Base-by-base conservation (phyloP, 2,113 vertebrate genomes). In the Labrus mixtus region DNA sequence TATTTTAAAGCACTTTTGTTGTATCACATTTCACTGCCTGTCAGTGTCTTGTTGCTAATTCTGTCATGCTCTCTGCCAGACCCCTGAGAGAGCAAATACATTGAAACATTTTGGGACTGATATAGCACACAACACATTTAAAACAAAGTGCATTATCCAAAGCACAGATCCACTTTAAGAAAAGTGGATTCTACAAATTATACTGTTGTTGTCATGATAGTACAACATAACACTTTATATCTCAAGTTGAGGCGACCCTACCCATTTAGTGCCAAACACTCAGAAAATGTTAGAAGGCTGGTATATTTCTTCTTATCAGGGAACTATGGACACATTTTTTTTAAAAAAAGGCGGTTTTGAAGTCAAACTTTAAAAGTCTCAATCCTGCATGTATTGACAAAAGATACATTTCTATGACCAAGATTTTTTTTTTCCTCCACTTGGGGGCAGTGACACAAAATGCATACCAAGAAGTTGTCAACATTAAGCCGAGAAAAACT, bases 11-110 rank as follows among this genome's bases (percentile, higher is more conserved):
- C 23, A 54, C 22, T 67, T 84, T 87, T 60, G n/a, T 68, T 74
- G 76, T 29, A 59, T 90, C 76, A 70, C 12, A 59, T 85, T 79
- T 83, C 1, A 43, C 50, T 65, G 51, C 62, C 62, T 33, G 46
- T 45, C 59, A 63, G 12, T 48, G 60, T 62, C 65, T 46, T 1
- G 1, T 43, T 76, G 76, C 60, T 73, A 82, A 60, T 54, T 58
- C 10, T 57, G 77, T 79, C 62, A 7, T 22, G 0, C 22, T 37
- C 60, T 50, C 45, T 25, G 57, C 29, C 9, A 7, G n/a, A 43
- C 22, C 13, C 50, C 59, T 22, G 22, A 59, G 57, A 39, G 63
- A 54, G 25, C 19, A 22, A 72, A 57, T 25, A 39, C 29, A 25
- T 19, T 51, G 33, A 11, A 54, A 33, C 25, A 8, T 55, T 8